These are phyloP conservation scores for Capitulum mitella DNA, from an alignment of 2,888 invertebrate species.

Conservation along the genomic window DNA sequence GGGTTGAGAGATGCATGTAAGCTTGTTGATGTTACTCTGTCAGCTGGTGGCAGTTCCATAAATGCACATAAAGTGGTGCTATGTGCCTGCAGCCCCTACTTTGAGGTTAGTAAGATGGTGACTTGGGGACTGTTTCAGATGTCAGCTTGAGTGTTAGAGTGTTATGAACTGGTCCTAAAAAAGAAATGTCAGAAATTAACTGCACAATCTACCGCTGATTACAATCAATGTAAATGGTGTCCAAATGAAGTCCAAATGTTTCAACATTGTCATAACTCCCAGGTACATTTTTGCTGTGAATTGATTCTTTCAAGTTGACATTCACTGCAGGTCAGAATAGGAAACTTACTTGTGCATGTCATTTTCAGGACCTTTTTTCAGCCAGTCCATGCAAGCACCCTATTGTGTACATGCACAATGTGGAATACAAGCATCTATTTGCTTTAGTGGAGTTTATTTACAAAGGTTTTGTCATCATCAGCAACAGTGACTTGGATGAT, in stretches of 20 bases:
- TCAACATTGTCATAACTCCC: no score
- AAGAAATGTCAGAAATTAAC: no score
- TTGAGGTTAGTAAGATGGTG: neutral
- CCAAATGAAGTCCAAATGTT: no score
- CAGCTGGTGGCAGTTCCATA: neutral
- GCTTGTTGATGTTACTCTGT: neutral
- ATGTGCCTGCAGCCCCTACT: neutral
- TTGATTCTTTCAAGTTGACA: no score
- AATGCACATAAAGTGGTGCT: neutral
- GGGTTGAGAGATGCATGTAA: neutral
- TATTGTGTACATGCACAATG: slow-evolving; percentile 36
- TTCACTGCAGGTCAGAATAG: no score
- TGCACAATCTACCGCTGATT: no score
- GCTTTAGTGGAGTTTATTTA: slow-evolving; percentile 36
- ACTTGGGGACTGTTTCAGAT: no score
- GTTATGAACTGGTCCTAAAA: no score
- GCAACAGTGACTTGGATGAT: slow-evolving; percentile 34
- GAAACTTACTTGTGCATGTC: no score
- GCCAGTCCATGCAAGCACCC: slow-evolving; percentile 36
- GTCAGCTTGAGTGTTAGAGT: no score
- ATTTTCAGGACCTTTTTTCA: neutral
- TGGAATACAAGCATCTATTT: slow-evolving; percentile 34
- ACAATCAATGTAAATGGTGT: no score
- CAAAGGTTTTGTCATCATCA: slow-evolving; percentile 35
- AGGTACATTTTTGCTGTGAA: no score